These are phyloP conservation scores for Vulpes ferrilata DNA, from an alignment of 2,113 vertebrate genomes.

Conservation along the genomic window DNA sequence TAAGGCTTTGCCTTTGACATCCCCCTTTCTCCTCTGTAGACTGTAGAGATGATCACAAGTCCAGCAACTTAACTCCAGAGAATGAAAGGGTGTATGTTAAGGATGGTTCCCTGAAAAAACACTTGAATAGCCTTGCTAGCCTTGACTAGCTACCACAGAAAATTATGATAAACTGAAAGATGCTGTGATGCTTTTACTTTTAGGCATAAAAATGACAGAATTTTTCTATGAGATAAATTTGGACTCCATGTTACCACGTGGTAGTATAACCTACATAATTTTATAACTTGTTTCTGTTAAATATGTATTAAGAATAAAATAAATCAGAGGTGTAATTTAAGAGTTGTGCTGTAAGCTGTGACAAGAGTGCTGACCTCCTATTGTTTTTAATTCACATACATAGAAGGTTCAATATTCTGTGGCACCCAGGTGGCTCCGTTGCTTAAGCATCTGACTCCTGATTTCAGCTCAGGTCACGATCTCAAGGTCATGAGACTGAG, in stretches of 20 bases:
- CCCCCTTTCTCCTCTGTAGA: background rate
- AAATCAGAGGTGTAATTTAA: background rate
- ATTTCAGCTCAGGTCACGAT: background rate
- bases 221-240: background rate
- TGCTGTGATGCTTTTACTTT: background rate
- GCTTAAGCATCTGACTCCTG: background rate
- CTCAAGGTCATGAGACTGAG: background rate
- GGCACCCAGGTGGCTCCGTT: background rate
- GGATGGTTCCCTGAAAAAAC: background rate
- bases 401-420: background rate
- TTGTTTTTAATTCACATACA: slow-evolving; percentile 20
- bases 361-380: background rate
- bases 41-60: background rate
- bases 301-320: slow-evolving; percentile 9
- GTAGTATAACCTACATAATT: background rate
- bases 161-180: background rate
- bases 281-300: slow-evolving; percentile 36
- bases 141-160: background rate
- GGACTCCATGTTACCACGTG: background rate
- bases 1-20: background rate
- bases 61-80: background rate
- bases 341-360: background rate
- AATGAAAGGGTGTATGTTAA: background rate
- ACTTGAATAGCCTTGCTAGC: background rate
- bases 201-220: background rate